Evolutionary conservation across 1,140 invertebrate genomes (phyloP).

Genomic region (Chironomus striatipennis): DNA sequence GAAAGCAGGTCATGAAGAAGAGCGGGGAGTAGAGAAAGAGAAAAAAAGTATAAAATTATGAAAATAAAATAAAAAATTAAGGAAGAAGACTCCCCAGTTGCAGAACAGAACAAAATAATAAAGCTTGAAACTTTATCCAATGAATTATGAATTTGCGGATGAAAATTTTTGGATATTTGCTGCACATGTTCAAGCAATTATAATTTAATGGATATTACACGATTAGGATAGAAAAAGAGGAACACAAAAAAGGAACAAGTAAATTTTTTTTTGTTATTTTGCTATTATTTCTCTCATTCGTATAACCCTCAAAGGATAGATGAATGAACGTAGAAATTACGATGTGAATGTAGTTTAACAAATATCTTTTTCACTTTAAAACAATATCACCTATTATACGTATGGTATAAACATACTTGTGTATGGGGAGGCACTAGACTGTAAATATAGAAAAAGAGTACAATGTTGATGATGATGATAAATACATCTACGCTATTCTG

Average conservation of each 20-base stretch:
- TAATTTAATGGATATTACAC: conserved; percentile 3
- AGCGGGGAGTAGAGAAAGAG: no score
- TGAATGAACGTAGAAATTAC: background rate
- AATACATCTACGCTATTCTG: no score
- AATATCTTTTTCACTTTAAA: conserved; percentile 6
- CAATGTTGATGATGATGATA: background rate
- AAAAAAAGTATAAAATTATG: no score
- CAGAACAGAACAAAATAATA: no score
- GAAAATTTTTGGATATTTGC: background rate
- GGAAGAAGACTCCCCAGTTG: background rate
- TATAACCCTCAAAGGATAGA: background rate
- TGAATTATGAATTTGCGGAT: background rate
- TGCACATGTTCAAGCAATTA: conserved; percentile 8
- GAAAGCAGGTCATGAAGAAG: conserved; percentile 2
- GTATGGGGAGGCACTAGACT: background rate
- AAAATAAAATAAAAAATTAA: no score
- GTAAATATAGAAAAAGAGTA: background rate
- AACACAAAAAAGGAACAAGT: background rate
- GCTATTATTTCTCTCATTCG: background rate
- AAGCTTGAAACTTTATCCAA: background rate
- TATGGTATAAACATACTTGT: background rate
- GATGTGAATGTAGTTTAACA: no score
- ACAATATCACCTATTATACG: background rate
- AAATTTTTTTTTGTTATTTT: no score
- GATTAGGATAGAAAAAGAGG: background rate